A percentile compares a stretch with the other conserved stretches of the same genome.
phyloP scores from a whole-genome alignment of 2,888 invertebrate genomes.

The Metalampra italica region DNA sequence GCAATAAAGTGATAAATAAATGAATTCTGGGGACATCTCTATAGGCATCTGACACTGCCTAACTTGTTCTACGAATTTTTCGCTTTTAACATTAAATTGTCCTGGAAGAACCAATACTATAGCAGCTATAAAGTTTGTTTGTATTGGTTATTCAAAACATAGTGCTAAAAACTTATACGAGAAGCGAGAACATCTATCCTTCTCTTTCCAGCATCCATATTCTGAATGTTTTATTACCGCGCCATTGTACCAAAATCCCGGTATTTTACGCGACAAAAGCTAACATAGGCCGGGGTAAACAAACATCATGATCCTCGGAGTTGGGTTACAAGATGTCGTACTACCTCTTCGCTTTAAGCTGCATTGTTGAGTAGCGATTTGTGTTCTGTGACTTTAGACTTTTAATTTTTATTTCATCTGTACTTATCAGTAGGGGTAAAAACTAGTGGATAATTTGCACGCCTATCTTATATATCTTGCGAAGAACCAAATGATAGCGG shows the following conservation, averaged over 20 bases:
- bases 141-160: too few species aligned
- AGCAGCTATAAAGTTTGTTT: too few species aligned
- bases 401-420: neutral
- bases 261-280: slow-evolving; percentile 13
- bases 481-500: too few species aligned
- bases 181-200: neutral
- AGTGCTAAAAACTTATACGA: neutral
- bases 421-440: too few species aligned
- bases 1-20: too few species aligned
- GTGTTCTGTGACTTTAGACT: neutral
- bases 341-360: slow-evolving; percentile 4
- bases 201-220: slow-evolving; percentile 8
- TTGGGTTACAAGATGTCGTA: slow-evolving; percentile 9
- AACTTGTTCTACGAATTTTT: too few species aligned
- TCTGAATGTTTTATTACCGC: slow-evolving; percentile 14
- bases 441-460: too few species aligned
- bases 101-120: too few species aligned
- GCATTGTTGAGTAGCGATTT: neutral
- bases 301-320: slow-evolving; percentile 15
- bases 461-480: too few species aligned
- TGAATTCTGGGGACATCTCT: too few species aligned
- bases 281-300: slow-evolving; percentile 7
- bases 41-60: too few species aligned
- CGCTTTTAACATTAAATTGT: too few species aligned
- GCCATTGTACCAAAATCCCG: slow-evolving; percentile 8